Evolutionary conservation across 2,888 invertebrate species (phyloP), one percentile per base, ranked within the genome.

Genomic region (Cheilosia impressa): DNA sequence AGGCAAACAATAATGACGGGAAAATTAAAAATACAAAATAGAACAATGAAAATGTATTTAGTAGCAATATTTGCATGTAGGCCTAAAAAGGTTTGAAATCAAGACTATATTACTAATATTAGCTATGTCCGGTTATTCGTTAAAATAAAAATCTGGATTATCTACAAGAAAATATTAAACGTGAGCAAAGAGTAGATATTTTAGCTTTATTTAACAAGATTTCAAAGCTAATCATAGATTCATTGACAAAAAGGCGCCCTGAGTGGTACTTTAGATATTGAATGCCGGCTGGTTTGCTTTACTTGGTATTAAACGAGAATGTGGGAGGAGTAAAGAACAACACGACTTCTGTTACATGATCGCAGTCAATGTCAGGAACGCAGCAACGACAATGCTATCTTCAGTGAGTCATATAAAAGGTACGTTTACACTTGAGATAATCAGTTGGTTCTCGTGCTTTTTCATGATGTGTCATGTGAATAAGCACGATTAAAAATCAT

Each of bases 331-430:
- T 17, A 47, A 19, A 53, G 15, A 24, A 53, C 4, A 15, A 22
- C 22, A 27, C 55, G 31, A 55, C 60, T 60, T 13, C 22, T 7
- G n/a, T 27, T 17, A 17, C 27, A 53, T 41, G 52, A 53, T 57
- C 15, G n/a, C 22, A 57, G 45, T 47, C 57, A 60, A 62, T 62
- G 72, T 72, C 60, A 72, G 62, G 72, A 60, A 19, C 60, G 15
- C 7, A 62, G 31, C 52, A 31, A 62, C 43, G 31, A 17, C 4
- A 2, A 72, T 10, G 13, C 38, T 13, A 13, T 38, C 4, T 38
- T 38, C 13, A 38, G 57, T 66, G 66, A 66, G 66, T 66, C 53
- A 66, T 27, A 17, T 19, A 50, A 31, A 50, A 17, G n/a, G 45
- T 62, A 45, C 10, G 41, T 27, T 27, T 47, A 7, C 5, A 45